Base-by-base conservation (phyloP, 2,113 vertebrate species). In the Chamaea fasciata region DNA sequence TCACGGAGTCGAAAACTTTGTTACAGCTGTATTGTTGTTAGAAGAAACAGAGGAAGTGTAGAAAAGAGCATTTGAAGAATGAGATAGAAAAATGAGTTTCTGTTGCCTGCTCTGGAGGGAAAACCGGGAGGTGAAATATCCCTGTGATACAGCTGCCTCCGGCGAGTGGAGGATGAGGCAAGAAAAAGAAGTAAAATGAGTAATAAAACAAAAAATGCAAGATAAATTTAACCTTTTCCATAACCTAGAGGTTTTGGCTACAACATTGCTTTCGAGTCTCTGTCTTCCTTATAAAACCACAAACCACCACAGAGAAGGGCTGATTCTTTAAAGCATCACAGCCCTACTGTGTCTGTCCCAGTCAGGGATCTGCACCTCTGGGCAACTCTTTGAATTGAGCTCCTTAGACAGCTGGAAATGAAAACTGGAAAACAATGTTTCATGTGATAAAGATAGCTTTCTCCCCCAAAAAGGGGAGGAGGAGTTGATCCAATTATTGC, bases 71-170 rank as follows among this genome's bases (percentile, higher is more conserved):
- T 71, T 41, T 78, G 26, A 75, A 71, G 19, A 91, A 78, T 21
- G 62, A 85, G 74, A 39, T 21, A 63, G 33, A 46, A 50, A 93
- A 57, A 84, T 28, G 1, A 47, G 3, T 47, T 8, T 4, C 35
- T 80, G 9, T 39, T 85, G 10, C 59, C 26, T 82, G 16, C 31
- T 23, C 30, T 74, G n/a, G 30, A 74, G 65, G 26, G 11, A 37
- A 0, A 1, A 59, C 37, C 9, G 0, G 2, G 4, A 10, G 8
- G 5, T 16, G 17, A 26, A 92, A 81, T 47, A 59, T 22, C 13
- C 13, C 10, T 65, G 15, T 53, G 83, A 42, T 24, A 16, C 16
- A 83, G 16, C 30, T 6, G 1, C 2, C 14, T 28, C 11, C 13
- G 28, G 21, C 3, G 19, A 22, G 12, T 42, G 10, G 13, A 80